Evolutionary conservation across 2,888 invertebrate genomes (phyloP), one percentile per base, ranked within the genome.

Genomic region (Eristalis pertinax): DNA sequence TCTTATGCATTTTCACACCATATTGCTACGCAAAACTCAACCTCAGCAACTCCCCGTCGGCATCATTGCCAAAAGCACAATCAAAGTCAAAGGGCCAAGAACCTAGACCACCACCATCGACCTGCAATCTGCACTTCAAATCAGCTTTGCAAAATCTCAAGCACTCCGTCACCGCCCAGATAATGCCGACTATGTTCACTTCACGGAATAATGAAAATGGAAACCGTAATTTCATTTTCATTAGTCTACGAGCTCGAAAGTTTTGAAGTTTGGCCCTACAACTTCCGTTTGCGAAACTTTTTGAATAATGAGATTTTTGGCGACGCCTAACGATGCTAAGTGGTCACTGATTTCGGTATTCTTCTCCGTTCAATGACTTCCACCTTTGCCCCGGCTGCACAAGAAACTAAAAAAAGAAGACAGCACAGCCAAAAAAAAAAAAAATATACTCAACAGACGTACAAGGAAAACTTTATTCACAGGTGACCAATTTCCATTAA

Each of bases 161-260:
- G 38, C 38, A 38, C 38, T 19, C 19, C 50, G 8, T 19, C 50
- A 50, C 19, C 19, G 8, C 19, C 50, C 50, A 43, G 7, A 32
- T 32, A 32, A 32, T n/a, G n/a, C n/a, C 43, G 7, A 50, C 50
- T 8, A 19, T 19, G 58, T 82, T 76, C 65, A 80, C 75, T 84
- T 72, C 63, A 26, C 32, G 64, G 65, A 75, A 75, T 83, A 86
- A 83, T 76, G 75, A 67, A 75, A 83, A 79, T 76, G 74, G 60
- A 83, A 76, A 58, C 72, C 75, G 58, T 73, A 76, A 87, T 87
- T 83, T 83, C 70, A 76, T 87, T 87, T 83, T 87, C 83, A 87
- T 87, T 83, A 84, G 72, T 79, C 79, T 79, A 41, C 56, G 69
- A 73, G 67, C 8, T 22, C 62, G 64, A n/a, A 86, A 86, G 82